Percentiles rank a stretch among this genome's conserved stretches.
Evolutionary conservation across 2,888 invertebrate genomes (phyloP).

Genomic region (Mesoligia furuncula): DNA sequence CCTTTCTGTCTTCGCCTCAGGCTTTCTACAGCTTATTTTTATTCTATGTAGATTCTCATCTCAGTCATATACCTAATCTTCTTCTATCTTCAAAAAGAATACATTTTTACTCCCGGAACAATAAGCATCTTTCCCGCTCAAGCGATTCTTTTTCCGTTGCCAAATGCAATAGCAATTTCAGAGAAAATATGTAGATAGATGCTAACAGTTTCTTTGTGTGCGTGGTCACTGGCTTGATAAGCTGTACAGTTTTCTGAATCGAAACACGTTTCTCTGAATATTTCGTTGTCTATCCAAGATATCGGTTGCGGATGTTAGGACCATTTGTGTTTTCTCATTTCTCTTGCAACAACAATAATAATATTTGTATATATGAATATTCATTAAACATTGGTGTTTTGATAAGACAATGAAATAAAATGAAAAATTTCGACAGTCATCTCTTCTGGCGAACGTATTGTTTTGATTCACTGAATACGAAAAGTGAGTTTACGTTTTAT

Average conservation of each 20-base stretch:
- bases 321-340: background rate
- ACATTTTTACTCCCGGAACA: constrained; percentile 41
- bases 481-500: constrained; percentile 1
- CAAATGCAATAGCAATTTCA: constrained; percentile 53
- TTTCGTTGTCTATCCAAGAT: background rate
- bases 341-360: background rate
- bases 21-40: constrained; percentile 12
- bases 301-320: background rate
- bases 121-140: constrained; percentile 30
- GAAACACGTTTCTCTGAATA: background rate
- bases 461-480: constrained; percentile 12
- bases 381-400: background rate
- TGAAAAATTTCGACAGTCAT: background rate
- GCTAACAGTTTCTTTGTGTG: constrained; percentile 33
- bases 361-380: background rate
- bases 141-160: constrained; percentile 40
- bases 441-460: background rate
- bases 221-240: constrained; percentile 42
- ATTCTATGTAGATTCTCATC: constrained; percentile 27
- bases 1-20: background rate
- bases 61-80: constrained; percentile 31
- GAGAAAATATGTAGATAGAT: constrained; percentile 42
- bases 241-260: constrained; percentile 24
- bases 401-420: background rate
- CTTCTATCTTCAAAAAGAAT: constrained; percentile 26